A percentile compares a stretch with the other conserved stretches of the same genome.
Evolutionary conservation across 2,888 invertebrate genomes (phyloP).

Genomic region (Endomychus coccineus): DNA sequence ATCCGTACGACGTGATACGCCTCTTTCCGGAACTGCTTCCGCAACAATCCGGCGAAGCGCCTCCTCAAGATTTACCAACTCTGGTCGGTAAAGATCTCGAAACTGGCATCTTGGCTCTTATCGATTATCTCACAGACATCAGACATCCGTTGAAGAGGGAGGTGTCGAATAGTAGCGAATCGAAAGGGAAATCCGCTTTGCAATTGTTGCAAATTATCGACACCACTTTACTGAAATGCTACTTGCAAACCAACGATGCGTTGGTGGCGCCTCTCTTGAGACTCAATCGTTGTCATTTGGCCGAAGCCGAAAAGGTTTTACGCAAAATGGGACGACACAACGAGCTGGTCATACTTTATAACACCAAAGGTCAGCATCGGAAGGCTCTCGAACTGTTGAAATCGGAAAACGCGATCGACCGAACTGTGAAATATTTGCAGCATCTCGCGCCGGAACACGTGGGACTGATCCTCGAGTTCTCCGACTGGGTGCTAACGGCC

Average conservation of each 20-base stretch:
- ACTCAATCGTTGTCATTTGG: slow-evolving; percentile 85
- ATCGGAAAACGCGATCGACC: slow-evolving; percentile 73
- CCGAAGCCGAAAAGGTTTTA: slow-evolving; percentile 86
- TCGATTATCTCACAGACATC: slow-evolving; percentile 80
- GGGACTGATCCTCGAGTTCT: slow-evolving; percentile 87
- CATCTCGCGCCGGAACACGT: slow-evolving; percentile 73
- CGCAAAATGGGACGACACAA: slow-evolving; percentile 81
- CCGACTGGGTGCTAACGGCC: slow-evolving; percentile 83
- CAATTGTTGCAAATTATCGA: slow-evolving; percentile 87
- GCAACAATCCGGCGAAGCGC: slow-evolving; percentile 42
- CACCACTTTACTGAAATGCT: slow-evolving; percentile 94
- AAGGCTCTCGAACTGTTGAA: slow-evolving; percentile 83
- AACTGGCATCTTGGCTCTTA: slow-evolving; percentile 78
- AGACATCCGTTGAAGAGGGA: slow-evolving; percentile 48
- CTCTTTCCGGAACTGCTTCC: slow-evolving; percentile 79
- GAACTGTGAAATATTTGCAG: slow-evolving; percentile 87
- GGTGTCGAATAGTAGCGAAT: slow-evolving; percentile 41
- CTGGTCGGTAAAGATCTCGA: slow-evolving; percentile 80
- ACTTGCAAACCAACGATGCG: slow-evolving; percentile 94
- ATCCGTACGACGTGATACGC: slow-evolving; percentile 92
- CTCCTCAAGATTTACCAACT: slow-evolving; percentile 44
- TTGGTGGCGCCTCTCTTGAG: slow-evolving; percentile 86
- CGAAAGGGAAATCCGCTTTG: slow-evolving; percentile 49
- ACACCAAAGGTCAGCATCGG: slow-evolving; percentile 86
- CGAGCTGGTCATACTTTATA: slow-evolving; percentile 92